Evolutionary conservation across 2,113 vertebrate genomes (phyloP), one percentile per base, ranked within the genome.

Genomic region (Bufo bufo): DNA sequence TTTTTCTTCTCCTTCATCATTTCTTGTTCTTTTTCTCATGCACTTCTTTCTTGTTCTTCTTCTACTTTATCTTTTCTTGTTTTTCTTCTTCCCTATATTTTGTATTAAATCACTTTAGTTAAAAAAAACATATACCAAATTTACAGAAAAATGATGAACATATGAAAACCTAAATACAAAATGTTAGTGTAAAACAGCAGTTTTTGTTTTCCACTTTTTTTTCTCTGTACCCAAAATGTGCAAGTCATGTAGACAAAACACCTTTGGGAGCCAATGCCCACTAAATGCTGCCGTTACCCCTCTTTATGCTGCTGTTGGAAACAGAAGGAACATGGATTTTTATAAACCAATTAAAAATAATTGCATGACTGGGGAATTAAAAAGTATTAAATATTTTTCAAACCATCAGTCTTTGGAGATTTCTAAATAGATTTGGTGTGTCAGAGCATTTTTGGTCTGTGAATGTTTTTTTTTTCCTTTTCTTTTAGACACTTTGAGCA

Each of bases 331-430:
- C 49, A 61, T 86, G 71, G 59, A 77, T 19, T 77, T 85, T 77
- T 49, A 85, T 52, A 78, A 86, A 78, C 56, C 85, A 86, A 86
- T 86, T 78, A 86, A 86, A 86, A 86, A 86, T 86, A 86, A 86
- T 79, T 86, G 85, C 74, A 78, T 52, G 49, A 52, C 85, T 65
- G 75, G 85, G 85, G 85, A 86, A 78, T 78, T 78, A 78, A 66
- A 63, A 85, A 45, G 4, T 78, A 86, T 86, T 78, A 86, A 66
- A 78, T 75, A 66, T 79, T 77, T 84, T 79, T 50, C 74, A 66
- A 65, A 77, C 58, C 84, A 86, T 86, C 58, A 63, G 19, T 77
- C 85, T 66, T 61, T 43, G 45, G 85, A 86, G 85, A 66, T 75
- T 78, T 86, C 33, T 10, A n/a, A 77, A 77, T 50, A 77, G 74